Base-by-base conservation (phyloP, 2,113 vertebrate species). In the Dryoscopus gambensis region DNA sequence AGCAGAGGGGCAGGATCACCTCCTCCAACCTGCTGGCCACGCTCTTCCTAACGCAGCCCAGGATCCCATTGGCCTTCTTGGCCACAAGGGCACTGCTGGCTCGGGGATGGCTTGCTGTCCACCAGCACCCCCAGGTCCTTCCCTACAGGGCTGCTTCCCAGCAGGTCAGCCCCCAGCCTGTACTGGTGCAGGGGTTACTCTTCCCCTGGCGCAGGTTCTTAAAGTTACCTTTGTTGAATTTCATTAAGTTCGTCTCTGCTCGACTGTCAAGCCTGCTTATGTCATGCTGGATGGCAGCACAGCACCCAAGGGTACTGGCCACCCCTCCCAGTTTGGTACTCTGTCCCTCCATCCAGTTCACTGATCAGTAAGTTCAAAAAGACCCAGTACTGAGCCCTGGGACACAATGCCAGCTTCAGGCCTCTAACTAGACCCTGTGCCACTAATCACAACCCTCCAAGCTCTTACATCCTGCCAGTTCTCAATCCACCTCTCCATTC, bases 1-100 rank as follows among this genome's bases (percentile, higher is more conserved):
- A 46, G 33, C 0, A 23, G 44, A 74, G 3, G 27, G 33, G 2
- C 37, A 75, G 39, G 33, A 33, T 44, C 59, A 1, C 16, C 28
- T 35, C 16, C 24, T 16, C n/a, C 0, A 0, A 24, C 13, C 52
- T 60, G 23, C 44, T 74, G 60, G 5, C 23, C 2, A 8, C 16
- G 33, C 39, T 15, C 39, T 16, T 60, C 46, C 46, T 15, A 14
- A 39, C 5, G 39, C 33, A 74, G 12, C 15, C 0, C 69, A 53
- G 53, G 37, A 82, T n/a, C 16, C 28, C 37, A 21, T 2, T 21
- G 10, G 1, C 30, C 24, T 47, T 30, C 46, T 7, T 40, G 35
- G 6, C 33, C 37, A 67, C 28, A 6, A 23, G 33, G 37, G 1
- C 28, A 39, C 44, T 33, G 46, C 19, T 81, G 44, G 44, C 33